Conservation (phyloP, 1,140 invertebrate genomes). For the Euwallacea similis region DNA sequence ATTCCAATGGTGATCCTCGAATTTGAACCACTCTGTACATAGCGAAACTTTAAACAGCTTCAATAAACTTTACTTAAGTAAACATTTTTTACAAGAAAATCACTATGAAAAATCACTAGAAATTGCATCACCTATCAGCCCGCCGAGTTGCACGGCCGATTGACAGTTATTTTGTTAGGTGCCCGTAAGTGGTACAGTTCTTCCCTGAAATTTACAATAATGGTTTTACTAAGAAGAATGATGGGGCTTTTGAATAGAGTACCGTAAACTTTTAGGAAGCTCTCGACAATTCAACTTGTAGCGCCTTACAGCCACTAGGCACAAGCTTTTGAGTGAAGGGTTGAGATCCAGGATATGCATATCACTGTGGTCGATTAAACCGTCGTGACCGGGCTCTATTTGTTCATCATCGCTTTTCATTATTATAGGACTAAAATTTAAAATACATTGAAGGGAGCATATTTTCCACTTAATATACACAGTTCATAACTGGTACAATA, state of each 20-base stretch:
- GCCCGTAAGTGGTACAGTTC: constrained; percentile 49
- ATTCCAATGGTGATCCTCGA: too few relatives aligned
- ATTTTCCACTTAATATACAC: too few relatives aligned
- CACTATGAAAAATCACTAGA: too few relatives aligned
- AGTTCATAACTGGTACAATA: too few relatives aligned
- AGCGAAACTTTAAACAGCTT: too few relatives aligned
- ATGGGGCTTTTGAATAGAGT: constrained; percentile 24
- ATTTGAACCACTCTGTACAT: too few relatives aligned
- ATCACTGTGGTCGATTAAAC: constrained; percentile 74
- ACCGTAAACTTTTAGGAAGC: constrained; percentile 67
- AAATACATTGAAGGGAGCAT: too few relatives aligned
- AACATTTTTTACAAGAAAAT: too few relatives aligned
- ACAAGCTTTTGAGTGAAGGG: constrained; percentile 70
- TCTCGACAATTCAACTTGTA: constrained; percentile 63
- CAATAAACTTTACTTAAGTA: too few relatives aligned
- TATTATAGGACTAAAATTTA: constrained; percentile 41
- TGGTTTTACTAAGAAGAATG: constrained; percentile 15
- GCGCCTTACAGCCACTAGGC: constrained; percentile 64
- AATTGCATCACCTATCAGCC: constrained; percentile 38
- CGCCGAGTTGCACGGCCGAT: constrained; percentile 48
- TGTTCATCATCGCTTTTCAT: constrained; percentile 27
- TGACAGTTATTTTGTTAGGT: constrained; percentile 50
- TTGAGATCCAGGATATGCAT: constrained; percentile 75
- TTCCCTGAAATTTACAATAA: constrained; percentile 42
- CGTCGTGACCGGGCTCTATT: constrained; percentile 10